These are phyloP conservation scores for Trogon surrucura DNA, from an alignment of 2,113 vertebrate species.

Conservation along the genomic window DNA sequence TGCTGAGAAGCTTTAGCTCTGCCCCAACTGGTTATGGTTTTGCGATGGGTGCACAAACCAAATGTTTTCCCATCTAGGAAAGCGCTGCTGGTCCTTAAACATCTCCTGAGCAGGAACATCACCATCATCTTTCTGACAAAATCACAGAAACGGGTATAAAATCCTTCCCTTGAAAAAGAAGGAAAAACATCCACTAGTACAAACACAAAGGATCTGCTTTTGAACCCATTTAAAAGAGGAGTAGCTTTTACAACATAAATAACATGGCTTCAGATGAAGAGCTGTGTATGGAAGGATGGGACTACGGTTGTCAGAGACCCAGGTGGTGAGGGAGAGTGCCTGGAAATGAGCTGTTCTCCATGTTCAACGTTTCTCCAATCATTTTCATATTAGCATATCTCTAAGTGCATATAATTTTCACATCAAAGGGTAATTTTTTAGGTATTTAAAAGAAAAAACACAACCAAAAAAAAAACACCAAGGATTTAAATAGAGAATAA, in stretches of 20 bases:
- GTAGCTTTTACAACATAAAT: not conserved
- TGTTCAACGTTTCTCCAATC: slow-evolving; percentile 55
- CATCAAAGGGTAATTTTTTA: slow-evolving; percentile 76
- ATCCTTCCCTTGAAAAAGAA: not conserved
- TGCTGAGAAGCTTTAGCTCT: not conserved
- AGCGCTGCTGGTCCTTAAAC: not conserved
- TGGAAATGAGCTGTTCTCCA: slow-evolving; percentile 37
- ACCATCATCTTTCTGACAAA: not conserved
- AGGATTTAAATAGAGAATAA: slow-evolving; percentile 71
- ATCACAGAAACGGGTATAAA: rapidly evolving
- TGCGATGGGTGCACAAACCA: not conserved
- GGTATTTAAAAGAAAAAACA: not conserved
- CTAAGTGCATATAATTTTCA: slow-evolving; percentile 80
- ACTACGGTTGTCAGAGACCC: not conserved
- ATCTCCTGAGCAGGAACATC: not conserved
- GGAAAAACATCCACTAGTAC: rapidly evolving
- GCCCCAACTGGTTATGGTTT: rapidly evolving
- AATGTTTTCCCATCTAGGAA: not conserved
- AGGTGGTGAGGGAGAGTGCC: slow-evolving; percentile 27
- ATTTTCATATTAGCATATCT: slow-evolving; percentile 76
- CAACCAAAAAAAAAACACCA: not conserved
- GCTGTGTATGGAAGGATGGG: not conserved
- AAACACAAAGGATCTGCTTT: not conserved
- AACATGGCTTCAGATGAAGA: not conserved
- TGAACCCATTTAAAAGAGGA: not conserved